These are phyloP conservation scores for Acropternis orthonyx DNA, from an alignment of 2,797 vertebrate species.

Conservation along the genomic window DNA sequence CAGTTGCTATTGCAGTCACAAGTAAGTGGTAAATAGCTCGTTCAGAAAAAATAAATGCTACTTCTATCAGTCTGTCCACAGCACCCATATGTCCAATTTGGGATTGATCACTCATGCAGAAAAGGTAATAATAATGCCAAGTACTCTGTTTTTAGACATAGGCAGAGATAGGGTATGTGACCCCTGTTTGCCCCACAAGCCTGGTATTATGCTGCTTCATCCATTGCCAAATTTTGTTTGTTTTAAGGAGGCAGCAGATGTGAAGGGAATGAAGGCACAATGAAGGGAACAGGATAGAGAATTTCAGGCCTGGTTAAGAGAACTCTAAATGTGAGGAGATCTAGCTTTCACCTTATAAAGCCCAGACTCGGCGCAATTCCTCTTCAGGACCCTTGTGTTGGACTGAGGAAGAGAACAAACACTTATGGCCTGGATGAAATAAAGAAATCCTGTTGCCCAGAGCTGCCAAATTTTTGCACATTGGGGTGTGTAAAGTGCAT, in stretches of 20 bases:
- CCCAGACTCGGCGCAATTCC: neutral
- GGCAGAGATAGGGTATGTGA: neutral
- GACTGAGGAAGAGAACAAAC: neutral
- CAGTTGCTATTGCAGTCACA: neutral
- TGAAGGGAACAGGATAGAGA: neutral
- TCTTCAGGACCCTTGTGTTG: neutral
- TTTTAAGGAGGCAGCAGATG: neutral
- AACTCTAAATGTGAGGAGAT: neutral
- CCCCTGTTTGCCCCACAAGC: neutral
- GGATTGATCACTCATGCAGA: constrained; percentile 7
- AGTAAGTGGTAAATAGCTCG: constrained; percentile 1
- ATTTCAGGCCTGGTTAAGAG: neutral
- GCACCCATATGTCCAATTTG: constrained; percentile 20
- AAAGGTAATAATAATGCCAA: constrained; percentile 30
- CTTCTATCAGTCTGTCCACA: neutral
- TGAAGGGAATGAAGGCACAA: neutral
- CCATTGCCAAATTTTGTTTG: neutral
- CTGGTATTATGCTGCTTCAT: neutral
- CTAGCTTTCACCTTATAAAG: neutral
- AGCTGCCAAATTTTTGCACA: neutral
- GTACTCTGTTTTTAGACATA: constrained; percentile 4
- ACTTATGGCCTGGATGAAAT: neutral
- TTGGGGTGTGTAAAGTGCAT: neutral
- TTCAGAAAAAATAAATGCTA: constrained; percentile 16
- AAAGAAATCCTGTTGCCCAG: neutral